These are phyloP conservation scores for Mamestra brassicae DNA, from an alignment of 2,888 invertebrate genomes.

Conservation along the genomic window DNA sequence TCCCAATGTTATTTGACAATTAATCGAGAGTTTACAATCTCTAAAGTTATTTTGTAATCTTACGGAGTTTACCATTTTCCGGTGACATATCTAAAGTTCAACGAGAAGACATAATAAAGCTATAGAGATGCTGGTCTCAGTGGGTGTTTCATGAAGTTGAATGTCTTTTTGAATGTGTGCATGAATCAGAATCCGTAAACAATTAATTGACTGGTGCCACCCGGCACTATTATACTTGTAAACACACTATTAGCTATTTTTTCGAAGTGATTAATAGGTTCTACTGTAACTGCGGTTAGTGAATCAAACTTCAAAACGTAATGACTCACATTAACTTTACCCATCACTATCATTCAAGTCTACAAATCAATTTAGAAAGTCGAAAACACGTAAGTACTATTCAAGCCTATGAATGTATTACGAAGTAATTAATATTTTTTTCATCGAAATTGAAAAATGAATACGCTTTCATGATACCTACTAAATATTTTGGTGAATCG, in stretches of 20 bases:
- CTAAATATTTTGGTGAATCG: slow-evolving; percentile 30
- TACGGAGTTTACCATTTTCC: too few relatives aligned
- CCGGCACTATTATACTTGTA: slow-evolving; percentile 37
- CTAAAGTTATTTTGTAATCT: too few relatives aligned
- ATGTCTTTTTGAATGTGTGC: slow-evolving; percentile 14
- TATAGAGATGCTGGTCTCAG: not conserved
- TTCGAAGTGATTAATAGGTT: not conserved
- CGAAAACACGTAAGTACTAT: not conserved
- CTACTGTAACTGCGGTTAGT: not conserved
- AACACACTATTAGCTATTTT: slow-evolving; percentile 11
- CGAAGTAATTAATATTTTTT: slow-evolving; percentile 21
- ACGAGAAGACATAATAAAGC: not conserved
- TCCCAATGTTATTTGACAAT: too few relatives aligned
- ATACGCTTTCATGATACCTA: slow-evolving; percentile 2
- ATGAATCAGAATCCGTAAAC: slow-evolving; percentile 23
- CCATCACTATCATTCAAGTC: slow-evolving; percentile 4
- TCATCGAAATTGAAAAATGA: slow-evolving; percentile 20
- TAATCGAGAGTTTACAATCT: too few relatives aligned
- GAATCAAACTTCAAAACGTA: not conserved
- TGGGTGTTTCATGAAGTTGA: slow-evolving; percentile 34
- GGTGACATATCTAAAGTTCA: too few relatives aligned
- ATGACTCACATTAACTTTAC: slow-evolving; percentile 2
- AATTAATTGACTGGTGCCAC: slow-evolving; percentile 24
- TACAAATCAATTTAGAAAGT: slow-evolving; percentile 28
- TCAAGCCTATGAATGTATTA: slow-evolving; percentile 5